Conservation (phyloP, 2,113 vertebrate species). For the Aspidoscelis tigris region DNA sequence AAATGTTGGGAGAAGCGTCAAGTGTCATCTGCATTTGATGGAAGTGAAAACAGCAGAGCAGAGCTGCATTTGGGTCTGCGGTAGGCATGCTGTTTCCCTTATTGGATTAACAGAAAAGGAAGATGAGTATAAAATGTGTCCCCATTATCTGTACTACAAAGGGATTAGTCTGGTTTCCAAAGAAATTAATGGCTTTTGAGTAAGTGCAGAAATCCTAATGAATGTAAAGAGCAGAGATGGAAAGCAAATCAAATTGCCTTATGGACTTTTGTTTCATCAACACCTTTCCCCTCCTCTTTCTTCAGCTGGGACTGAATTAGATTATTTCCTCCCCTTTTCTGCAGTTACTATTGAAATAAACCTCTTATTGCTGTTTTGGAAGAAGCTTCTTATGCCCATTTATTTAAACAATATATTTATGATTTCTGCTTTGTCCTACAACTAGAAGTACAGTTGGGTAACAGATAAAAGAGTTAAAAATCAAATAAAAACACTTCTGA, state of each 20-base stretch:
- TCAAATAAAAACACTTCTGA: too few relatives aligned
- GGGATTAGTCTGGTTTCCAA: constrained; percentile 75
- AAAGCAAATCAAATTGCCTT: constrained; percentile 59
- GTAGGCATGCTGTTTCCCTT: constrained; percentile 64
- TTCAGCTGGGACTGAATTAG: constrained; percentile 36
- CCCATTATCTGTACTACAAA: constrained; percentile 81
- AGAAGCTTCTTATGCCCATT: constrained; percentile 33
- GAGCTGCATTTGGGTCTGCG: constrained; percentile 57
- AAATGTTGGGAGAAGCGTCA: constrained; percentile 61
- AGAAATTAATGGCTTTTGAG: constrained; percentile 81
- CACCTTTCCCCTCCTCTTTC: neutral
- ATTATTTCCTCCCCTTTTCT: constrained; percentile 49
- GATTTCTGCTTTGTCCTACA: too few relatives aligned
- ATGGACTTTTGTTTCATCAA: constrained; percentile 22
- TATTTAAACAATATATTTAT: too few relatives aligned
- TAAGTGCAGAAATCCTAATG: constrained; percentile 77
- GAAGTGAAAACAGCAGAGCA: constrained; percentile 55
- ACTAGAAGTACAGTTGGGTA: too few relatives aligned
- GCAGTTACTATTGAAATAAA: constrained; percentile 57
- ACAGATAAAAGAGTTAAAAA: too few relatives aligned
- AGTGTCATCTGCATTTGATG: constrained; percentile 59
- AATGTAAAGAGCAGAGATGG: constrained; percentile 70
- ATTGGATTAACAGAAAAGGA: constrained; percentile 75
- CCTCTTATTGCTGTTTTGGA: constrained; percentile 32
- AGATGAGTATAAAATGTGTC: constrained; percentile 72